Percentiles rank a stretch among this genome's conserved stretches.
Conservation (phyloP, 2,888 invertebrate species). For the Quadriops clusia region DNA sequence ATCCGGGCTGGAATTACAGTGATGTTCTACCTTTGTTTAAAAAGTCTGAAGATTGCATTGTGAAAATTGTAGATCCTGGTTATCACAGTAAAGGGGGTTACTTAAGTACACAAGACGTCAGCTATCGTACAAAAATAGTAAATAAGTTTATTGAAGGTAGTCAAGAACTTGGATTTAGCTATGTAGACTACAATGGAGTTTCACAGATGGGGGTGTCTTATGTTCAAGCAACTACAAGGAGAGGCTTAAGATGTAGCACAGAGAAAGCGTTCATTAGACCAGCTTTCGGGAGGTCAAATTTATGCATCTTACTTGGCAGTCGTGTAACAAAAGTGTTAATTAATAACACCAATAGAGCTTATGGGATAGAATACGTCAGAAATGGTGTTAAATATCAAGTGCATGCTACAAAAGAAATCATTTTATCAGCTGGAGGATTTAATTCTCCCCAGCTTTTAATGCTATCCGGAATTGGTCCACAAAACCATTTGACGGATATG, state of each 20-base stretch:
- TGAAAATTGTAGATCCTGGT: constrained; percentile 6
- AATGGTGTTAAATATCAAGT: constrained; percentile 40
- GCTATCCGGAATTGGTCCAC: constrained; percentile 68
- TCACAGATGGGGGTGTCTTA: constrained; percentile 53
- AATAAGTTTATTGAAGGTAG: constrained; percentile 51
- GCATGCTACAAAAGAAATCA: constrained; percentile 56
- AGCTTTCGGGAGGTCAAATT: constrained; percentile 46
- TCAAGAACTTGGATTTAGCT: constrained; percentile 47
- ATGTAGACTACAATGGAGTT: constrained; percentile 34
- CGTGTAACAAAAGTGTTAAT: constrained; percentile 53
- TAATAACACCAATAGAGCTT: constrained; percentile 44
- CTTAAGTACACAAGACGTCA: constrained; percentile 25
- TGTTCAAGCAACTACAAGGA: constrained; percentile 21
- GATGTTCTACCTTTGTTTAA: constrained; percentile 13
- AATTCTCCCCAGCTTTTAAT: constrained; percentile 73
- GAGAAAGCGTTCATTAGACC: constrained; percentile 63
- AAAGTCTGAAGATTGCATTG: constrained; percentile 10
- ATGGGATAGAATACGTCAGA: constrained; percentile 56
- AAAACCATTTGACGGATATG: constrained; percentile 43
- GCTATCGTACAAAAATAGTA: constrained; percentile 46
- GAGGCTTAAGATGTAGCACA: constrained; percentile 51
- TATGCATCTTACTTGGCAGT: constrained; percentile 54
- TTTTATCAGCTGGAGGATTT: constrained; percentile 65
- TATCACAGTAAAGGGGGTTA: constrained; percentile 30
- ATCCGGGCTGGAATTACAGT: constrained; percentile 15